Base-by-base conservation (phyloP, 2,888 invertebrate genomes). In the Hybos culiciformis region DNA sequence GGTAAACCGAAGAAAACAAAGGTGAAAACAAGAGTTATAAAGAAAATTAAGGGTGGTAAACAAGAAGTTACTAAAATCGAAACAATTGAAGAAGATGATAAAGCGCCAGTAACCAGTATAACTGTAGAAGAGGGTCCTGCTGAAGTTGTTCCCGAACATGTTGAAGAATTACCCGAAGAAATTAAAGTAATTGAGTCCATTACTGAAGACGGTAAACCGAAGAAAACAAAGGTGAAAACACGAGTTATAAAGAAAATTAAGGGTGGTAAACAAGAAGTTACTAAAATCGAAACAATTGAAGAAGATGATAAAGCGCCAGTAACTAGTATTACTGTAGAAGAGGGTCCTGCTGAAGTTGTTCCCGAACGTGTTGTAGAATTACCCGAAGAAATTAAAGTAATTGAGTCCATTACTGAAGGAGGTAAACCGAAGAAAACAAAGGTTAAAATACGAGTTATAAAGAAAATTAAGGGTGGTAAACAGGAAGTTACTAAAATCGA, bases 401-500 rank as follows among this genome's bases (percentile, higher is more conserved):
- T 37, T 23, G 45, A 46, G 39, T 42, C 33, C 9, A 24, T 31
- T 15, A 45, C 29, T 29, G 50, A 45, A 45, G 48, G 51, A 26
- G 47, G 50, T 18, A 48, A 50, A 45, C 46, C 48, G 2, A 46
- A 45, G 31, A 48, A 60, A 58, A 38, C 37, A 24, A 36, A 42
- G 12, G 37, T 40, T n/a, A 48, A 42, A 34, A 46, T 39, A 4
- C 34, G 43, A 1, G 32, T 45, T 9, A 41, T 47, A 9, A 47
- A 42, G 19, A 45, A 43, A 37, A 42, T 31, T 2, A 39, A 41
- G 24, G 43, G 42, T 7, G 53, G 52, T 4, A 58, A 57, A 46
- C 62, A 56, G 47, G 58, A 59, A 54, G 49, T 51, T 19, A 62
- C 63, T n/a, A 56, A 64, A 54, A 60, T 66, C 41, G 55, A 59